Base-by-base conservation (phyloP, 2,888 invertebrate genomes). In the Acanthoscelides obtectus region DNA sequence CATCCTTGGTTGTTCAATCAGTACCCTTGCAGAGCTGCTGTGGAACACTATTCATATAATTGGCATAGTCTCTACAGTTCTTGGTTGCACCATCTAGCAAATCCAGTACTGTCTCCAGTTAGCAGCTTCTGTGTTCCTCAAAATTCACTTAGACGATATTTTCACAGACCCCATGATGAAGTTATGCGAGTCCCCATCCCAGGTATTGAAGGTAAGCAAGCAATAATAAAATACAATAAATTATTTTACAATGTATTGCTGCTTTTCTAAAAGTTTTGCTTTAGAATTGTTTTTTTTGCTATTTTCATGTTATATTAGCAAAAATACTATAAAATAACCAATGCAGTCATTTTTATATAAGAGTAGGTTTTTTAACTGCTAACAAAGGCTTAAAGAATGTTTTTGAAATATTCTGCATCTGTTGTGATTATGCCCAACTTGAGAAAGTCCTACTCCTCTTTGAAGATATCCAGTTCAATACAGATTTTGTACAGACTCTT, bases 141-240 rank as follows among this genome's bases (percentile, higher is more conserved):
- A 45, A 70, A 63, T 68, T 68, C 22, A 71, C 20, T 68, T 71
- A 68, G 68, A 65, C 68, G 68, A 68, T 68, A 71, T 71, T 68
- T 71, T 71, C 71, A 71, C 71, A 71, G 71, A 64, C 45, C 25
- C 25, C 22, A 64, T n/a, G 68, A 64, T 67, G 22, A 68, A 21
- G 25, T 64, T 20, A 17, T 20, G 65, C n/a, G 22, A 64, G 68
- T 45, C 12, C 45, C 45, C 17, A 45, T 45, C 3, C 45, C 45
- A 12, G 45, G 45, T 45, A 12, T 45, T 45, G 45, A 45, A 45
- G 45, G 45, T 45, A 12, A 45, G 45, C 17, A 45, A 12, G 8
- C 8, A 8, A 12, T 17, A 64, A 20, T 20, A 20, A 22, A 17
- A 20, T 22, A 70, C 67, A 67, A 67, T 70, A 45, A 70, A 67